Conservation (phyloP, 2,888 invertebrate genomes). For the Perithous albicinctus region DNA sequence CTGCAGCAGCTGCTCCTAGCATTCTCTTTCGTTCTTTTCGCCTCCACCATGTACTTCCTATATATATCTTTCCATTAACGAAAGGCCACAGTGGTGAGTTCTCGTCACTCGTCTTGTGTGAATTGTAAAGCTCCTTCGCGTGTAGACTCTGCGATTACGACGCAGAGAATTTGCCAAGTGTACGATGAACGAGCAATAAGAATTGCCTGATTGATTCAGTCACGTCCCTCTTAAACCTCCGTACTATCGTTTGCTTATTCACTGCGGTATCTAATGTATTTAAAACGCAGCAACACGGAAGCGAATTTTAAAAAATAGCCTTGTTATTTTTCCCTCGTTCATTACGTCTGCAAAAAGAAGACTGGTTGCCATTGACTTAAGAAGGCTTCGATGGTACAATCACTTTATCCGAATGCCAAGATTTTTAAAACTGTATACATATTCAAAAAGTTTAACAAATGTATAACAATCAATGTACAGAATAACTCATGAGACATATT, state of each 20-base stretch:
- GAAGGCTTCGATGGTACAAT: too few relatives aligned
- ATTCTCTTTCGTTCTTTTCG: conserved; percentile 13
- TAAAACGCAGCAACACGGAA: not conserved
- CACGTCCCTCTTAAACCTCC: not conserved
- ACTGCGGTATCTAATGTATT: conserved; percentile 5
- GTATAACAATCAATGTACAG: too few relatives aligned
- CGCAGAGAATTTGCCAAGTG: not conserved
- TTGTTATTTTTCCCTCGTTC: not conserved
- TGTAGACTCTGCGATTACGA: conserved; percentile 10
- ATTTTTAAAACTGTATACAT: too few relatives aligned
- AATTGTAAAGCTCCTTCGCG: conserved; percentile 6
- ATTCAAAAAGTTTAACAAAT: too few relatives aligned
- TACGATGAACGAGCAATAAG: not conserved
- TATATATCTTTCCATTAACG: conserved; percentile 23
- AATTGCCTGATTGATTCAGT: conserved; percentile 11
- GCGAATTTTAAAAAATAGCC: not conserved
- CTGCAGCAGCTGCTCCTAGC: not conserved
- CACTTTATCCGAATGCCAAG: too few relatives aligned
- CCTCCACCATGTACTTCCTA: conserved; percentile 22
- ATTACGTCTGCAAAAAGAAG: not conserved
- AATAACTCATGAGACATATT: too few relatives aligned
- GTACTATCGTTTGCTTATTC: conserved; percentile 14
- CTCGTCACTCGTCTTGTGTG: conserved; percentile 18
- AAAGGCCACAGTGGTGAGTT: conserved; percentile 1
- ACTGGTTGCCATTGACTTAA: too few relatives aligned